These are phyloP conservation scores for Drosophila rufa DNA, from an alignment of 1,140 invertebrate species.

Conservation along the genomic window DNA sequence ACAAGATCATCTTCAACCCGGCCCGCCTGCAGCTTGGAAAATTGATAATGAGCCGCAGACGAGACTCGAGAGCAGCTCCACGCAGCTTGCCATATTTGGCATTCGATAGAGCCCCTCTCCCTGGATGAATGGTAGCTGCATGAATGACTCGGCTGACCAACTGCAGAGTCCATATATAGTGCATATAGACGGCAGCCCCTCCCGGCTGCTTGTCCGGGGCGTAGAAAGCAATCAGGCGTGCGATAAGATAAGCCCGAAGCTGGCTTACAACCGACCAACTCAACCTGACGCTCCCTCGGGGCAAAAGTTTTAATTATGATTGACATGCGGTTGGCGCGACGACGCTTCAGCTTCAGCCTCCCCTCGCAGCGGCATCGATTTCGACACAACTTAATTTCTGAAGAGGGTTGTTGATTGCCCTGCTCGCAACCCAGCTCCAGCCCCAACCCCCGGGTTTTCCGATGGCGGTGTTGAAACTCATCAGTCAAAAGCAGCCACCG, in stretches of 20 bases:
- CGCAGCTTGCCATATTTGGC: conserved; percentile 63
- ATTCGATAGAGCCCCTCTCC: conserved; percentile 43
- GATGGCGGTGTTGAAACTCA: conserved; percentile 69
- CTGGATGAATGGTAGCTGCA: conserved; percentile 55
- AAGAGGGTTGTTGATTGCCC: conserved; percentile 78
- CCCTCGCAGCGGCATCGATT: conserved; percentile 72
- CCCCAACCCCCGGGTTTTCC: not conserved
- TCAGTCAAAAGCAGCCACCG: conserved; percentile 69
- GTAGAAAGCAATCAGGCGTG: conserved; percentile 70
- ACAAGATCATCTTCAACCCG: not conserved
- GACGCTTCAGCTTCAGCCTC: conserved; percentile 20
- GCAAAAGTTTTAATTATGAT: conserved; percentile 80
- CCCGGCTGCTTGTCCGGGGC: conserved; percentile 25
- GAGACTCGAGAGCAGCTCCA: conserved; percentile 14
- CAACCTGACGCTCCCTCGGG: conserved; percentile 12
- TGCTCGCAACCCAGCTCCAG: conserved; percentile 4
- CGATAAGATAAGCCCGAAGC: conserved; percentile 72
- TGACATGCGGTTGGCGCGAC: conserved; percentile 72
- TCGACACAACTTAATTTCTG: conserved; percentile 81
- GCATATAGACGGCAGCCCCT: conserved; percentile 8
- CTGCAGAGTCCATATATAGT: conserved; percentile 30
- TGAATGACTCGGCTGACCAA: conserved; percentile 57
- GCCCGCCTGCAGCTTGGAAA: conserved; percentile 60
- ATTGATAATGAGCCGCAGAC: conserved; percentile 75
- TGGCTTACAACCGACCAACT: conserved; percentile 19